Conservation (phyloP, 2,888 invertebrate species). For the Dryococelus australis region DNA sequence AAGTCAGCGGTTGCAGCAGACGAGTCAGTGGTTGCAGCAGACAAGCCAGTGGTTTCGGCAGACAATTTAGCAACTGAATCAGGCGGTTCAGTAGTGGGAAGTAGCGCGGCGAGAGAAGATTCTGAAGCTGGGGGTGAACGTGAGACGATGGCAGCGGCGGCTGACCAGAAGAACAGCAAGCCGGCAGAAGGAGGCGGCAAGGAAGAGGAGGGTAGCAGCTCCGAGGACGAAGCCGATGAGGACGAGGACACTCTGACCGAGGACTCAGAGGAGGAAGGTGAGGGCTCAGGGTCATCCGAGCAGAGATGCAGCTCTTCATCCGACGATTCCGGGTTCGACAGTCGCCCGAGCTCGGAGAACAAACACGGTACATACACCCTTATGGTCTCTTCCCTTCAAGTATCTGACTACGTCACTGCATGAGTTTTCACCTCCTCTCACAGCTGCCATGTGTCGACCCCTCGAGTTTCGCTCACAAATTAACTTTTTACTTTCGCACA, state of each 20-base stretch:
- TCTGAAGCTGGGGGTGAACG: too few relatives aligned
- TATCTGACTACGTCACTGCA: neutral
- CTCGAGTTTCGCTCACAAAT: neutral
- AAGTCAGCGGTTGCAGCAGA: neutral
- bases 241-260: conserved; percentile 34
- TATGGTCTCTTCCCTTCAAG: too few relatives aligned
- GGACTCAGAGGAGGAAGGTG: conserved; percentile 55
- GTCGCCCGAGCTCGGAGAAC: conserved; percentile 61
- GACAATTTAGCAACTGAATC: neutral
- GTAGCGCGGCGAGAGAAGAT: too few relatives aligned
- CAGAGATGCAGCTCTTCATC: conserved; percentile 74
- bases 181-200: neutral
- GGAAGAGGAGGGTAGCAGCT: conserved; percentile 37
- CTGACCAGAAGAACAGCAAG: neutral
- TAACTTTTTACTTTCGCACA: neutral
- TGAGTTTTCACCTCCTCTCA: neutral
- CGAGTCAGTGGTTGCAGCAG: neutral
- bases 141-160: neutral
- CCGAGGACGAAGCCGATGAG: conserved; percentile 40
- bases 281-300: conserved; percentile 13
- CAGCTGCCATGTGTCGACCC: neutral
- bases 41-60: neutral
- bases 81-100: neutral
- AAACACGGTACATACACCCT: conserved; percentile 3
- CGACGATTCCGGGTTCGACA: conserved; percentile 85